phyloP scores from a whole-genome alignment of 2,888 invertebrate genomes.

The Drosophila imparisetae region DNA sequence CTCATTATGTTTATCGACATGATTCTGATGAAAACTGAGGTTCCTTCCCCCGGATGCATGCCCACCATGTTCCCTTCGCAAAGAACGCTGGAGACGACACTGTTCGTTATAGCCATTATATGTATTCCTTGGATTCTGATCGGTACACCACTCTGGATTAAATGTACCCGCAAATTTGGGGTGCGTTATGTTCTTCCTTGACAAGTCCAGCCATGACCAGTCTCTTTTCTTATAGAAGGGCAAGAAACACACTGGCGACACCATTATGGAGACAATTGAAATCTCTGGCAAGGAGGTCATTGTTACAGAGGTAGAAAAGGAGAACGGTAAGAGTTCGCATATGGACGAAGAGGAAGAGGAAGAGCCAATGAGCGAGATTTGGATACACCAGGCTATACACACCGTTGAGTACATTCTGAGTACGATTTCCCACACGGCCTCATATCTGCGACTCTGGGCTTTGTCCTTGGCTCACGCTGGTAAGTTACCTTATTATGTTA shows the following conservation, averaged over 20 bases:
- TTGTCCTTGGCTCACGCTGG: constrained; percentile 97
- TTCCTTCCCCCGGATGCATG: constrained; percentile 85
- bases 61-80: constrained; percentile 89
- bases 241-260: constrained; percentile 38
- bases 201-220: neutral
- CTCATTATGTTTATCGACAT: constrained; percentile 92
- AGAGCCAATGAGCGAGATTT: constrained; percentile 92
- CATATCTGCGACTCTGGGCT: constrained; percentile 98
- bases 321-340: constrained; percentile 84
- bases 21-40: constrained; percentile 88
- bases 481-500: constrained; percentile 84
- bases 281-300: constrained; percentile 70
- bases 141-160: constrained; percentile 93
- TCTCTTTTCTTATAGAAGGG: constrained; percentile 19
- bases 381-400: constrained; percentile 97
- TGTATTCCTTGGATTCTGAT: constrained; percentile 97
- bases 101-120: constrained; percentile 91
- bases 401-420: constrained; percentile 98
- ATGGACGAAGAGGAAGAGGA: constrained; percentile 84
- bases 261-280: constrained; percentile 72
- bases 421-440: constrained; percentile 98
- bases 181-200: constrained; percentile 27
- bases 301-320: constrained; percentile 58
- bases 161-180: constrained; percentile 83
- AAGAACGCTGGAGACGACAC: constrained; percentile 89